phyloP scores from a whole-genome alignment of 1,140 invertebrate species.

The Polypedilum pembai region DNA sequence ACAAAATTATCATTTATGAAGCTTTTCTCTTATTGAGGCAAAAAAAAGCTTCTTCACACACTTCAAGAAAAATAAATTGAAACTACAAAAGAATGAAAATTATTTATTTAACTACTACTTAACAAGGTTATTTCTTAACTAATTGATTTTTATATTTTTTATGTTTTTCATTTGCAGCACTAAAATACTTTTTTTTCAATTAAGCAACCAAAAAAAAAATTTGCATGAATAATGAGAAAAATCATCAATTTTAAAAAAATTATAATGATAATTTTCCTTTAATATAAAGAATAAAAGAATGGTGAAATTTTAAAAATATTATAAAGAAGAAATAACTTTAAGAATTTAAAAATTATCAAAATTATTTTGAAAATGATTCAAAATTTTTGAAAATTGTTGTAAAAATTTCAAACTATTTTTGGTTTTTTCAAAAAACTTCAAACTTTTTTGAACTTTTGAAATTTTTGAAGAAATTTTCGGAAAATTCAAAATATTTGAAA shows the following conservation, averaged over 20 bases:
- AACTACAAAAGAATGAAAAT: constrained; percentile 18
- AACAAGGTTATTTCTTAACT: background rate
- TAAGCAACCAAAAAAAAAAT: background rate
- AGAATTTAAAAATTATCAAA: background rate
- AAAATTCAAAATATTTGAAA: background rate
- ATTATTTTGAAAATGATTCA: background rate
- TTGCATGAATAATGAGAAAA: background rate
- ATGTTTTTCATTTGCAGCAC: background rate
- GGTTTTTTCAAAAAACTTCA: background rate
- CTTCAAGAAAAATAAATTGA: background rate
- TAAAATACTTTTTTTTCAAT: background rate
- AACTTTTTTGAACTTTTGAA: background rate
- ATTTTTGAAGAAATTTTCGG: background rate
- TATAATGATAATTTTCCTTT: background rate
- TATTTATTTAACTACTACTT: constrained; percentile 14
- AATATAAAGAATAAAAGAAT: too few species aligned
- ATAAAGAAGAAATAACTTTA: background rate
- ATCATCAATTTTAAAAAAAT: background rate
- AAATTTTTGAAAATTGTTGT: too few species aligned
- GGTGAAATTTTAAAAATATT: background rate
- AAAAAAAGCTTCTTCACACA: too few species aligned
- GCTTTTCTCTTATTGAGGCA: too few species aligned
- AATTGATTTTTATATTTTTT: constrained; percentile 3
- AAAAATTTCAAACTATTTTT: too few species aligned
- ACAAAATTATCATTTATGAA: too few species aligned